These are phyloP conservation scores for Tetrax tetrax DNA, from an alignment of 2,113 vertebrate genomes.

Conservation along the genomic window DNA sequence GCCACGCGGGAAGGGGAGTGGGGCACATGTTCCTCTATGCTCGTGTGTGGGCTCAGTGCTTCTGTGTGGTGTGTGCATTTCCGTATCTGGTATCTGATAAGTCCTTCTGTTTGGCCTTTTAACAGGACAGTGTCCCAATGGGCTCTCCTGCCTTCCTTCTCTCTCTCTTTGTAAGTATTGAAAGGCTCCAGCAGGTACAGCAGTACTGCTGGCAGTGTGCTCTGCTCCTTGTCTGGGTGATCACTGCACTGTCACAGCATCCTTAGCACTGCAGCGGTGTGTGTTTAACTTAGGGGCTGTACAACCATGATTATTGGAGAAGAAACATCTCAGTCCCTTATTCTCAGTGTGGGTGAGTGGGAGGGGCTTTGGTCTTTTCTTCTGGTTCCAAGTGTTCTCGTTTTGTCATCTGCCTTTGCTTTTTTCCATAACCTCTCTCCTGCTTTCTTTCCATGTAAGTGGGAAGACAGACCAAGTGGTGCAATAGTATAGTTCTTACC, in stretches of 20 bases:
- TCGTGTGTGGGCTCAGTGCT: constrained; percentile 71
- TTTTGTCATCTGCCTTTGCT: constrained; percentile 59
- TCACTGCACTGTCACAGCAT: constrained; percentile 42
- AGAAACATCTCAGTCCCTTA: neutral
- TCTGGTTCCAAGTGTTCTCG: constrained; percentile 32
- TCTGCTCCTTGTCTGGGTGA: constrained; percentile 62
- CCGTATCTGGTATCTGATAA: constrained; percentile 76
- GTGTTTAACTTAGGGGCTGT: constrained; percentile 4
- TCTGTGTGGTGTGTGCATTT: constrained; percentile 73
- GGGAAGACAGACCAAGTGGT: constrained; percentile 33
- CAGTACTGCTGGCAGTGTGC: constrained; percentile 40
- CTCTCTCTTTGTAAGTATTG: constrained; percentile 99
- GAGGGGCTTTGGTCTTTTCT: constrained; percentile 41
- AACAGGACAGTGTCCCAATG: constrained; percentile 99
- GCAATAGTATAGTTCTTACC: neutral
- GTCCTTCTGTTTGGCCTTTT: constrained; percentile 93
- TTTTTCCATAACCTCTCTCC: constrained; percentile 43
- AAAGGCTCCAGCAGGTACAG: constrained; percentile 75
- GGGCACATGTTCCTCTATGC: constrained; percentile 66
- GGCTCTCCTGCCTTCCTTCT: constrained; percentile 99
- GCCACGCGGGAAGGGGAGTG: neutral
- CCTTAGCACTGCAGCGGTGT: neutral
- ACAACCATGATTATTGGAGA: neutral
- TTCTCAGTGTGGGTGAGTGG: constrained; percentile 27
- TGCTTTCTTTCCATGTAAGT: constrained; percentile 46